Percentiles rank a stretch among this genome's conserved stretches.
These are phyloP conservation scores for Mobula birostris DNA, from an alignment of 2,113 vertebrate genomes.

Conservation along the genomic window DNA sequence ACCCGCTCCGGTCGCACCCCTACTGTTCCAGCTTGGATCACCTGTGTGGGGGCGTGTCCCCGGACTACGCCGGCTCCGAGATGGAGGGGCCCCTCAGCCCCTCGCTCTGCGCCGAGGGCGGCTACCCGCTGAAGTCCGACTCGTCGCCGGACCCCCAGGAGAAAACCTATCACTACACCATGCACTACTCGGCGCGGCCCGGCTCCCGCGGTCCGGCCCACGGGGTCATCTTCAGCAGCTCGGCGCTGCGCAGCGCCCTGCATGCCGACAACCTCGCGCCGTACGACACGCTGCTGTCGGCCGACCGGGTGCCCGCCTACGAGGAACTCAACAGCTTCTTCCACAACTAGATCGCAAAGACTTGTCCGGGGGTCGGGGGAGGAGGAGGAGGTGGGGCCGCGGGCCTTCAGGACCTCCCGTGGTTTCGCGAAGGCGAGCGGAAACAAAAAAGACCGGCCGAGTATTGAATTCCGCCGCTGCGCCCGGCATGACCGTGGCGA, in stretches of 20 bases:
- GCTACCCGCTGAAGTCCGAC: constrained; percentile 88
- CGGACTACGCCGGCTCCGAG: constrained; percentile 91
- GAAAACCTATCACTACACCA: constrained; percentile 89
- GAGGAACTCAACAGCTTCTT: constrained; percentile 93
- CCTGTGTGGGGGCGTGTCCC: constrained; percentile 77
- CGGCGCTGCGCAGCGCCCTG: constrained; percentile 73
- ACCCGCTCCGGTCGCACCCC: constrained; percentile 76
- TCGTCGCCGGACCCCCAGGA: constrained; percentile 75
- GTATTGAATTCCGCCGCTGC: too few species aligned
- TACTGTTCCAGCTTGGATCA: constrained; percentile 80
- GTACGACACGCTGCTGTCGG: constrained; percentile 89
- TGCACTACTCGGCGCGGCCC: constrained; percentile 86
- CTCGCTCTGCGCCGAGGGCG: constrained; percentile 75
- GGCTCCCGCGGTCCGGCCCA: constrained; percentile 70
- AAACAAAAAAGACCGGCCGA: constrained; percentile 55
- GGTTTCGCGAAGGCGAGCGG: constrained; percentile 41
- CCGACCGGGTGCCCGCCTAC: constrained; percentile 79
- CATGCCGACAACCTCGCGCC: constrained; percentile 87
- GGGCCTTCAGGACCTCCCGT: too few species aligned
- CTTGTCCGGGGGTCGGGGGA: constrained; percentile 37
- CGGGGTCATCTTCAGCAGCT: constrained; percentile 76
- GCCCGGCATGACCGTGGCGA: not conserved
- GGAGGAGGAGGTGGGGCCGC: too few species aligned
- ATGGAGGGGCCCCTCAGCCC: constrained; percentile 82
- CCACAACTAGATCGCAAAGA: constrained; percentile 66